Evolutionary conservation across 92 coral and sea anemone species (phyloP), one percentile per base, ranked within the genome.

Genomic region (Muricea muricata): DNA sequence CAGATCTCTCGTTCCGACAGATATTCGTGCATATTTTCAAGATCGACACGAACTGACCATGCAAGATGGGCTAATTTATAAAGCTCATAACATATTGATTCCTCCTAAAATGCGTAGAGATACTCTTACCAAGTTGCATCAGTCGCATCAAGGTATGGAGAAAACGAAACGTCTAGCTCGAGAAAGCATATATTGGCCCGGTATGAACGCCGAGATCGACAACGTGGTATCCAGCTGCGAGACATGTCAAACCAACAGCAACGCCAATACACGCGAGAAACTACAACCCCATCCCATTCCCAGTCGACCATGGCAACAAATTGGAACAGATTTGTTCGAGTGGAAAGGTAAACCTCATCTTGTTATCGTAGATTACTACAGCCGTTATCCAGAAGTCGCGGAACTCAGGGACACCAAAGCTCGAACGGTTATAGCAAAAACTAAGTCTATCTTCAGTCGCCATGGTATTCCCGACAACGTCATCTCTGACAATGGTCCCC

Each of bases 101-200:
- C 86, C 86, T 34, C 91, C 91, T 1, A 46, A 45, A 18, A 80
- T 85, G 37, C 76, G 73, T 23, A 17, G 41, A 35, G 92, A 89
- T 70, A 89, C 92, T 17, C 71, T 89, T 20, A 33, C 55, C n/a
- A 89, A 85, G 32, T 78, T 89, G 6, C 93, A 85, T 80, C 68
- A 33, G 15, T 89, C 90, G 18, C 90, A 89, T 40, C 90, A 89
- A 85, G 90, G 93, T 31, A 89, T 85, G 17, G 87, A 85, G 87
- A 89, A 89, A 47, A 85, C 85, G 39, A 89, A 86, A 65, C 90
- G 79, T 14, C 84, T 85, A 37, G 90, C 93, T 10, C 57, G 81
- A 23, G 86, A 89, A 60, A 57, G 84, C 29, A 75, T 89, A 24
- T 85, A 85, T 66, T 89, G 93, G 93, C 93, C 93, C 0, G 87